Percentiles rank a stretch among this genome's conserved stretches.
Evolutionary conservation across 1,140 invertebrate species (phyloP).

Genomic region (Lutraria rhynchaena): DNA sequence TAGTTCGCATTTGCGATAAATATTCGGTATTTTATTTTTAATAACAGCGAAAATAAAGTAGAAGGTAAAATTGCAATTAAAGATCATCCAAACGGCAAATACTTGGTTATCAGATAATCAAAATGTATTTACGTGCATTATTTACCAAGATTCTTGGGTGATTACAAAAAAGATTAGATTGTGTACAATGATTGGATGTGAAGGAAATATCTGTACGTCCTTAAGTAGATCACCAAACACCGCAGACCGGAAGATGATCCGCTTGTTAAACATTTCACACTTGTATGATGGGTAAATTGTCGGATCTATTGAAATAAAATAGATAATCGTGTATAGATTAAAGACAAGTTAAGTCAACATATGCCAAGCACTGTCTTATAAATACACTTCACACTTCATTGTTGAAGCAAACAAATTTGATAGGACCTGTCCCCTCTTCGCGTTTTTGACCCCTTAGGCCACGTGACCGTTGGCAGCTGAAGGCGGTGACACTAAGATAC

Average conservation of each 20-base stretch:
- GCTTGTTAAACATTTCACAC: background rate
- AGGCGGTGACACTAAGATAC: conserved; percentile 25
- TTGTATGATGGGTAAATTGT: background rate
- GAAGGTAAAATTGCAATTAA: no score
- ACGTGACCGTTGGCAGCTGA: conserved; percentile 12
- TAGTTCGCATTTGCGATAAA: no score
- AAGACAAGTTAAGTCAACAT: conserved; percentile 22
- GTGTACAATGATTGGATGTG: background rate
- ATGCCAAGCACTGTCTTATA: conserved; percentile 35
- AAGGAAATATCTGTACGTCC: background rate
- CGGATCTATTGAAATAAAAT: background rate
- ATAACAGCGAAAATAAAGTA: no score
- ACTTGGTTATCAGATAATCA: no score
- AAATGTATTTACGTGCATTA: no score
- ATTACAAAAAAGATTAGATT: no score
- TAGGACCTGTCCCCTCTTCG: background rate
- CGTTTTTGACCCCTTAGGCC: background rate
- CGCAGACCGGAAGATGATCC: background rate
- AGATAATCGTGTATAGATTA: conserved; percentile 1
- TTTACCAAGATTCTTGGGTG: no score
- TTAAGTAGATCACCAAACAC: background rate
- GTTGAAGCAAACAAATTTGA: conserved; percentile 9
- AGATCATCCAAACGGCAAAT: no score
- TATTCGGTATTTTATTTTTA: no score
- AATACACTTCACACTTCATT: conserved; percentile 42